phyloP scores from a whole-genome alignment of 1,140 invertebrate genomes.

The Chrysopa pallens region DNA sequence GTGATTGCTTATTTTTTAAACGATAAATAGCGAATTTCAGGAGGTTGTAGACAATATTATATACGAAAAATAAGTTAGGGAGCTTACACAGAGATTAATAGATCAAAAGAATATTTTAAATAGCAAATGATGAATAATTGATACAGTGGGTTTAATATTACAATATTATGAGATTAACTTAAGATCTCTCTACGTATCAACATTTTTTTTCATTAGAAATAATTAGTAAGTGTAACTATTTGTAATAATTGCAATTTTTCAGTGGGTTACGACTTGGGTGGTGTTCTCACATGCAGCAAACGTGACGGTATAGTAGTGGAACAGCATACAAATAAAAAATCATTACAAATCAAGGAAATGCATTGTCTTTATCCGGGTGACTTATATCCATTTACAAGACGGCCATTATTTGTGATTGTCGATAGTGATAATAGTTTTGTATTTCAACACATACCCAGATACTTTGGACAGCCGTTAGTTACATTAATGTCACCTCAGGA shows the following conservation, averaged over 20 bases:
- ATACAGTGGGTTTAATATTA: too few species aligned
- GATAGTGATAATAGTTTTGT: slow-evolving; percentile 92
- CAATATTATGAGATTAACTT: too few species aligned
- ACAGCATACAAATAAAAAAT: slow-evolving; percentile 28
- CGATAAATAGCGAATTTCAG: too few species aligned
- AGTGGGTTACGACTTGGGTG: slow-evolving; percentile 87
- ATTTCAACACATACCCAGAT: slow-evolving; percentile 79
- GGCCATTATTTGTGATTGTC: slow-evolving; percentile 83
- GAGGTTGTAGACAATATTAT: too few species aligned
- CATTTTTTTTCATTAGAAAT: too few species aligned
- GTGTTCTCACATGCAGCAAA: slow-evolving; percentile 73
- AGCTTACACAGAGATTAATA: too few species aligned
- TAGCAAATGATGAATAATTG: too few species aligned
- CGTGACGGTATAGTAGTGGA: slow-evolving; percentile 46
- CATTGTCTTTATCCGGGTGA: slow-evolving; percentile 87
- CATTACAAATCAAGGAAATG: slow-evolving; percentile 52
- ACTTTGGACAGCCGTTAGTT: slow-evolving; percentile 89
- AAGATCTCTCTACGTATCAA: too few species aligned
- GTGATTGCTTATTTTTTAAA: too few species aligned
- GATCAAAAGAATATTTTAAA: too few species aligned
- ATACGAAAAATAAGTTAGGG: too few species aligned
- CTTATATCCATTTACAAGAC: slow-evolving; percentile 76
- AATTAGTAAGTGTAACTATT: background rate
- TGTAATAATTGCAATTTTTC: slow-evolving; percentile 9
- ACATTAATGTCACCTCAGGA: slow-evolving; percentile 88